Conservation (phyloP, 2,113 vertebrate genomes). For the Microtus richardsoni region DNA sequence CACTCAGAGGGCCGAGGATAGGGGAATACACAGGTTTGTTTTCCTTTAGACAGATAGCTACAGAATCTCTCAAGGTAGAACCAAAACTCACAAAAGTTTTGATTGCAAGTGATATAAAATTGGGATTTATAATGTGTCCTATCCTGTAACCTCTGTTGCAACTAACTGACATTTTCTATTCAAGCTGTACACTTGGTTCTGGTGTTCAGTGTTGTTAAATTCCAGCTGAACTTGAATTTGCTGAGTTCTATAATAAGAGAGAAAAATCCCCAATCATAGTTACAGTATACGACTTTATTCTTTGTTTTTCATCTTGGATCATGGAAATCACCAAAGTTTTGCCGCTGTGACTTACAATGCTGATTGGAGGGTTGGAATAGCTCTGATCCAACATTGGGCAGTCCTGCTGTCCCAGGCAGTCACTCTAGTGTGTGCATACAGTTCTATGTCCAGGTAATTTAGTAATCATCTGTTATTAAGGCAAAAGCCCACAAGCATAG, state of each 20-base stretch:
- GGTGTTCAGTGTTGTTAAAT: slow-evolving; percentile 15
- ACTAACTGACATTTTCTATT: background rate
- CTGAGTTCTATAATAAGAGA: slow-evolving; percentile 45
- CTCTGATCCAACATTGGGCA: slow-evolving; percentile 22
- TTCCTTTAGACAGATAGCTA: background rate
- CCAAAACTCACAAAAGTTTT: background rate
- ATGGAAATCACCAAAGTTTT: slow-evolving; percentile 84
- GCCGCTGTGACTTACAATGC: slow-evolving; percentile 34
- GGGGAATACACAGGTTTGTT: slow-evolving; percentile 35
- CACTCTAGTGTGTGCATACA: background rate
- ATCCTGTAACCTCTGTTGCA: background rate
- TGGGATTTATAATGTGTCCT: background rate
- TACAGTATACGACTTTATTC: slow-evolving; percentile 68
- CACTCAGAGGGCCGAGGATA: background rate
- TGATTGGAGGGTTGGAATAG: background rate
- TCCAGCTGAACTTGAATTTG: slow-evolving; percentile 58
- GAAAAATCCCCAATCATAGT: slow-evolving; percentile 78
- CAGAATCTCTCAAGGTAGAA: slow-evolving; percentile 20
- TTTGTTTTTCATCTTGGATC: slow-evolving; percentile 77
- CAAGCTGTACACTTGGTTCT: slow-evolving; percentile 27
- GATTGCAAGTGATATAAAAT: slow-evolving; percentile 14
- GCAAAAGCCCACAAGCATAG: background rate
- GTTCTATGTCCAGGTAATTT: slow-evolving; percentile 27
- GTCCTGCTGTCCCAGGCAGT: slow-evolving; percentile 52
- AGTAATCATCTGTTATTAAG: slow-evolving; percentile 32